Evolutionary conservation across 2,888 invertebrate genomes (phyloP).

Genomic region (Nomada fabriciana): DNA sequence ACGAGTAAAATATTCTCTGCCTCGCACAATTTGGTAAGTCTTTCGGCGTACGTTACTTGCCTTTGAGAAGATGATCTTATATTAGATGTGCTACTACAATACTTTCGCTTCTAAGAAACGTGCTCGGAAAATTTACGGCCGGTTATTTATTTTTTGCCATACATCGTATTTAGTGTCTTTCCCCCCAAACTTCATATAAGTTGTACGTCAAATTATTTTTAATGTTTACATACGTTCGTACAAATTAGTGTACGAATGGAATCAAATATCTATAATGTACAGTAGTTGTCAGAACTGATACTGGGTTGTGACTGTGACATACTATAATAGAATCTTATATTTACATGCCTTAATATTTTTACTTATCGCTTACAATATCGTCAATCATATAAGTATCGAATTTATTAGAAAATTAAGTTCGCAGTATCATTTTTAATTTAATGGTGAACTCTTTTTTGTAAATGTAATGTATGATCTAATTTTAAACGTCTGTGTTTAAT

Average conservation of each 20-base stretch:
- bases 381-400: neutral
- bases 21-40: constrained; percentile 77
- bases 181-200: neutral
- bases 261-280: constrained; percentile 43
- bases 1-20: constrained; percentile 69
- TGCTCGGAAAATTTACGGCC: constrained; percentile 76
- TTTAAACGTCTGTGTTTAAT: neutral
- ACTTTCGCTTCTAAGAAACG: constrained; percentile 70
- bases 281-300: constrained; percentile 58
- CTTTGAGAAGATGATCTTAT: constrained; percentile 10
- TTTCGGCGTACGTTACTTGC: constrained; percentile 2
- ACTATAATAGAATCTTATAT: constrained; percentile 49
- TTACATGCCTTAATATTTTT: constrained; percentile 23
- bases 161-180: constrained; percentile 22
- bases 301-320: constrained; percentile 54
- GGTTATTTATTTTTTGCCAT: constrained; percentile 77
- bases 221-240: constrained; percentile 17
- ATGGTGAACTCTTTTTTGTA: neutral
- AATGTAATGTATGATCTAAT: neutral
- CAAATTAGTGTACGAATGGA: constrained; percentile 5
- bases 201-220: constrained; percentile 1
- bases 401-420: neutral
- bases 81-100: constrained; percentile 24
- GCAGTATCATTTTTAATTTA: neutral
- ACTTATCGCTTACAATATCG: neutral